Conservation (phyloP, 2,113 vertebrate genomes). For the Oplegnathus fasciatus region DNA sequence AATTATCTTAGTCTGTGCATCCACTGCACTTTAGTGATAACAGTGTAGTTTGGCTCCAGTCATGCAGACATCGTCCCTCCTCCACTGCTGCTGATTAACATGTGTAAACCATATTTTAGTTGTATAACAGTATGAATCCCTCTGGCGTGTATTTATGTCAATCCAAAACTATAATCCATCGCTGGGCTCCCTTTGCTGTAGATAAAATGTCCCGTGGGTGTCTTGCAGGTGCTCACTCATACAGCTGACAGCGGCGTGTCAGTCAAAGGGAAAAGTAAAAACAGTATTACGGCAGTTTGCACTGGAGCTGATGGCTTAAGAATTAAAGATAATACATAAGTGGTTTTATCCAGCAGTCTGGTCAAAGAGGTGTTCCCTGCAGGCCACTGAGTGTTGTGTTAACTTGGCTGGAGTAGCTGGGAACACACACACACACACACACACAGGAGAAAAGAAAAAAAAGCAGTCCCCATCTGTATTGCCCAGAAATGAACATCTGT, state of each 20-base stretch:
- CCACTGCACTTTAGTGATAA: background rate
- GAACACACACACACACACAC: background rate
- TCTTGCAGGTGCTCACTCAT: background rate
- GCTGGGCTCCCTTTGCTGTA: background rate
- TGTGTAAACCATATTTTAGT: conserved; percentile 23
- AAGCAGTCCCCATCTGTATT: conserved; percentile 2
- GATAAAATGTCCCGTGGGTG: background rate
- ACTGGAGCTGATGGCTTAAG: background rate
- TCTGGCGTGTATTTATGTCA: background rate
- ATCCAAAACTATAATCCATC: background rate
- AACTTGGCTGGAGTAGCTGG: background rate
- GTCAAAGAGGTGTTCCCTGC: background rate
- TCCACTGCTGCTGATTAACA: background rate
- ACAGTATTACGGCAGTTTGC: background rate
- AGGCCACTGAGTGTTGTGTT: background rate
- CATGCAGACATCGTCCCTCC: background rate
- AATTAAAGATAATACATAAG: background rate
- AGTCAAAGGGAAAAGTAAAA: background rate
- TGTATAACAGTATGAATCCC: conserved; percentile 18
- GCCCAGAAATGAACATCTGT: conserved; percentile 40
- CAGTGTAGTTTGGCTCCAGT: background rate
- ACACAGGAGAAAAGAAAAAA: background rate
- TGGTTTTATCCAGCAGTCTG: background rate
- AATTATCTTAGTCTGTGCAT: background rate
- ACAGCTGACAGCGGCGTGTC: background rate